Evolutionary conservation across 2,888 invertebrate species (phyloP).

Genomic region (Bellardia bayeri): DNA sequence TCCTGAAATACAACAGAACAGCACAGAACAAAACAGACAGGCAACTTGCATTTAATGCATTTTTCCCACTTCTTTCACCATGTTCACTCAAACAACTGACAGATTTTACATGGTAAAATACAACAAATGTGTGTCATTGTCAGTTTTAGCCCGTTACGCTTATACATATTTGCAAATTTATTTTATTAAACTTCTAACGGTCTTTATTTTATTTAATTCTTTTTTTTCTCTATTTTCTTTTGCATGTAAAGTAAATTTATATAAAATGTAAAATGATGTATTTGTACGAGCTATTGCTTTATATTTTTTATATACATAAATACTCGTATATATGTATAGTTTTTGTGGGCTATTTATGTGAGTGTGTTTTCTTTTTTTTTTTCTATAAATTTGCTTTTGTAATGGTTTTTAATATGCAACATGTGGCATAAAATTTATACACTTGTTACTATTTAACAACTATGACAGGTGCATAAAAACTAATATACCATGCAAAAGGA

Average conservation of each 20-base stretch:
- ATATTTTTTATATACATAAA: neutral
- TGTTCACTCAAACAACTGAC: constrained; percentile 4
- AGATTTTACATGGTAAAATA: constrained; percentile 8
- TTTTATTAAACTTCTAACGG: constrained; percentile 16
- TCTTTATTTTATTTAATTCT: constrained; percentile 8
- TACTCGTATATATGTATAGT: neutral
- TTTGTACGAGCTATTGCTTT: constrained; percentile 31
- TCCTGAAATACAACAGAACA: constrained; percentile 20
- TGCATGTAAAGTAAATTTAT: constrained; percentile 25
- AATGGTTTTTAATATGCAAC: constrained; percentile 56
- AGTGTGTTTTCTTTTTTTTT: neutral
- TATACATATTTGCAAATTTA: constrained; percentile 15
- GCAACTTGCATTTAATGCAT: constrained; percentile 10
- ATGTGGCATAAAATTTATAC: constrained; percentile 66
- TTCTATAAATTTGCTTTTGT: neutral
- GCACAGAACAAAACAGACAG: neutral
- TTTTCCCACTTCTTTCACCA: neutral
- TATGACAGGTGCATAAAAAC: constrained; percentile 70
- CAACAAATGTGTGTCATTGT: constrained; percentile 39
- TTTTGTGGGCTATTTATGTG: neutral
- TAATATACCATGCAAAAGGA: constrained; percentile 44
- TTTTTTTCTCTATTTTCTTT: neutral
- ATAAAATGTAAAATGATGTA: constrained; percentile 46
- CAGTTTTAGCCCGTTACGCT: constrained; percentile 40
- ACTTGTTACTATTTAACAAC: constrained; percentile 70